A percentile compares a stretch with the other conserved stretches of the same genome.
Conservation (phyloP, 2,113 vertebrate genomes). For the Nyctibius bracteatus region DNA sequence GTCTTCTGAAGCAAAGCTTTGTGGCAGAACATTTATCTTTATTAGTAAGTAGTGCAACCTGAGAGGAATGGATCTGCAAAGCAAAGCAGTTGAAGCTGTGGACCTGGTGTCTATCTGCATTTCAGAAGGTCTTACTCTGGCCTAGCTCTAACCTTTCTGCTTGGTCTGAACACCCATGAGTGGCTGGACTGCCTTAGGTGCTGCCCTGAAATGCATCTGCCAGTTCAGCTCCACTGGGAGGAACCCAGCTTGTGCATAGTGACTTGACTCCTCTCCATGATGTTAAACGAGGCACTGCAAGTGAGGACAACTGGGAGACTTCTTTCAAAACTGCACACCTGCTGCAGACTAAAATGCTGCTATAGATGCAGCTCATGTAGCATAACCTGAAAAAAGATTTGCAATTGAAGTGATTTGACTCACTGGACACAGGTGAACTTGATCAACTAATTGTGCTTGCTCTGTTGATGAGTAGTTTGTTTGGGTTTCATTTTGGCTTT, state of each 20-base stretch:
- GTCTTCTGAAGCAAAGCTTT: neutral
- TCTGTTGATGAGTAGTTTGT: neutral
- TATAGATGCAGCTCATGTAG: neutral
- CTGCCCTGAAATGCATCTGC: neutral
- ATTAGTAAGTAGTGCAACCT: neutral
- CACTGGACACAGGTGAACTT: neutral
- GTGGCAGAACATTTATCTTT: neutral
- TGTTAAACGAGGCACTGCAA: fast-evolving
- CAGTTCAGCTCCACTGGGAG: neutral
- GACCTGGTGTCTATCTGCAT: neutral
- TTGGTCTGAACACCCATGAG: neutral
- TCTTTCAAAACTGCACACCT: neutral
- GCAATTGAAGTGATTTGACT: neutral
- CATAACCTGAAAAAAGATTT: neutral
- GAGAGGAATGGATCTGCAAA: neutral
- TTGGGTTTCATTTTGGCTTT: neutral
- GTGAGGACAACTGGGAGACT: neutral
- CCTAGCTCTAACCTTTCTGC: neutral
- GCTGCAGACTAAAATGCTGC: neutral
- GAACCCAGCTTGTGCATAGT: neutral
- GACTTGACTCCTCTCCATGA: neutral
- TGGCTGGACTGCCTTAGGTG: neutral
- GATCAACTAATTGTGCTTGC: neutral
- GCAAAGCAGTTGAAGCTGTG: neutral
- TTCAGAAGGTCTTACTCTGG: neutral